phyloP scores from a whole-genome alignment of 2,797 vertebrate genomes.

The Halcyon badia region DNA sequence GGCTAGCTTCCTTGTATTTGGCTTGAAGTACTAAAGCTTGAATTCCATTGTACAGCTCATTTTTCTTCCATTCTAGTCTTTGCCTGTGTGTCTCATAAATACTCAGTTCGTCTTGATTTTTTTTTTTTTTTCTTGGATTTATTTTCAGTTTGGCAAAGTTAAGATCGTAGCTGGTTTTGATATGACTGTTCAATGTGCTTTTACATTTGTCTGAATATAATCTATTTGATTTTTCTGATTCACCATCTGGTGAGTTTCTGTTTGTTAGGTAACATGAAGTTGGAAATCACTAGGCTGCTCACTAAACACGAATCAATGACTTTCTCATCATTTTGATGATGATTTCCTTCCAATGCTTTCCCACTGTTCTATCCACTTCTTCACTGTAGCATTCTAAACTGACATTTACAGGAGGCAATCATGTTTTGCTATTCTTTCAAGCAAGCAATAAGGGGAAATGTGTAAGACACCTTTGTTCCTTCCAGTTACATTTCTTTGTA shows the following conservation, averaged over 20 bases:
- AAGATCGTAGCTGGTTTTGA: constrained; percentile 10
- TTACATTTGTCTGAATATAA: constrained; percentile 45
- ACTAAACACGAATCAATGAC: neutral
- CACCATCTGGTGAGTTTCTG: constrained; percentile 36
- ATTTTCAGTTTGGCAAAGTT: constrained; percentile 48
- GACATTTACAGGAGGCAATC: neutral
- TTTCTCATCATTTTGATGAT: neutral
- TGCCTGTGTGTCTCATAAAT: neutral
- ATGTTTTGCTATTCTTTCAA: neutral
- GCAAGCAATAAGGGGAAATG: neutral
- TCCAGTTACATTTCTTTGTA: neutral
- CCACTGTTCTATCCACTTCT: neutral
- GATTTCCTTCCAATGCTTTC: neutral
- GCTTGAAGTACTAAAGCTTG: neutral
- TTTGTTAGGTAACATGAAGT: constrained; percentile 59
- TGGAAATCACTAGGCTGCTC: constrained; percentile 14
- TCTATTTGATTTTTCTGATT: constrained; percentile 49
- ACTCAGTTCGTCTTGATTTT: neutral
- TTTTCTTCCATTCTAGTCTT: constrained; percentile 1
- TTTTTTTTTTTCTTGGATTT: neutral
- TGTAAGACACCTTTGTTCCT: neutral
- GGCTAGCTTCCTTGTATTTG: neutral
- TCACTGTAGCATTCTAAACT: neutral
- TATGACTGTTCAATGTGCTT: constrained; percentile 22
- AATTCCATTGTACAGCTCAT: neutral